A percentile compares a stretch with the other conserved stretches of the same genome.
phyloP scores from a whole-genome alignment of 2,797 vertebrate species.

The Halcyon leucocephala region DNA sequence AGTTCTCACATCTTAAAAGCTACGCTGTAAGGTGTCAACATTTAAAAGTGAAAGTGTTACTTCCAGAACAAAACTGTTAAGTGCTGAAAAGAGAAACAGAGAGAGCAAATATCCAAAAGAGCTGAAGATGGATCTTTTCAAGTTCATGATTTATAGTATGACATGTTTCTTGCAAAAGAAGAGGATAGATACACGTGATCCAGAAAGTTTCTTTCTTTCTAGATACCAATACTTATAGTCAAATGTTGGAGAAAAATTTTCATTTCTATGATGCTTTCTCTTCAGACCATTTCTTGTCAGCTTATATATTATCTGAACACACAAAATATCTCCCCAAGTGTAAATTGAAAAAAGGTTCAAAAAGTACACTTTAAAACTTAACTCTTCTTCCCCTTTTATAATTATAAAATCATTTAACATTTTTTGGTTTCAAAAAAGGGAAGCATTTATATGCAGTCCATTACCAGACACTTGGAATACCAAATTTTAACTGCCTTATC shows the following conservation, averaged over 20 bases:
- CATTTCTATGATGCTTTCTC: background rate
- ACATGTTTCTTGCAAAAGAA: background rate
- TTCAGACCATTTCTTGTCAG: background rate
- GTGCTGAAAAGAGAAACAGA: slow-evolving; percentile 15
- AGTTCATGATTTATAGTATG: background rate
- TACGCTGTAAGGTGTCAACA: background rate
- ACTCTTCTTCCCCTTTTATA: no score
- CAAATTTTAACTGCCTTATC: background rate
- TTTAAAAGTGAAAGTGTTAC: slow-evolving; percentile 27
- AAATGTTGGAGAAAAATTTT: background rate
- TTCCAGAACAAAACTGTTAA: slow-evolving; percentile 37
- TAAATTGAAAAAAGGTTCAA: no score
- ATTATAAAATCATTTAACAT: no score
- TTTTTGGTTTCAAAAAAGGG: background rate
- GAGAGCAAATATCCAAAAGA: background rate
- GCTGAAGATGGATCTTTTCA: background rate
- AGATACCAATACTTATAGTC: background rate
- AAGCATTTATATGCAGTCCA: background rate
- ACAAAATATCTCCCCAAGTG: background rate
- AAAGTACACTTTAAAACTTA: no score
- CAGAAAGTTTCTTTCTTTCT: background rate
- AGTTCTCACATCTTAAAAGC: slow-evolving; percentile 29
- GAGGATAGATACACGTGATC: background rate
- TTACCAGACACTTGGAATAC: background rate
- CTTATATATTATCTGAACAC: background rate